Conservation (phyloP, 2,113 vertebrate species). For the Strigops habroptila region DNA sequence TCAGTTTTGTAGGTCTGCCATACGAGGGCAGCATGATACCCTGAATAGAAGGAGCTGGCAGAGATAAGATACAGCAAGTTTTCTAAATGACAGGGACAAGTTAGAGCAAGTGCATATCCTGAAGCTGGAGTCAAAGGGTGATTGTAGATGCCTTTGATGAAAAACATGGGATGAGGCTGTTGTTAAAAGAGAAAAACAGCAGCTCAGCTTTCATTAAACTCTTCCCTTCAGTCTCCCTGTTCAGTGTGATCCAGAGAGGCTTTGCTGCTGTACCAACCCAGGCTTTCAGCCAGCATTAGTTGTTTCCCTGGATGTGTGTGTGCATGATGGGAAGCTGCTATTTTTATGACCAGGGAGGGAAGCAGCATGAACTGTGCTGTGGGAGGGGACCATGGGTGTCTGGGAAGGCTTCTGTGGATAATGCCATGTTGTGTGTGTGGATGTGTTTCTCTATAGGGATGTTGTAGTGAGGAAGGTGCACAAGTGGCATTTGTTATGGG, state of each 20-base stretch:
- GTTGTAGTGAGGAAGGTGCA: not conserved
- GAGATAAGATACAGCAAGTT: not conserved
- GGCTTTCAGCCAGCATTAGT: not conserved
- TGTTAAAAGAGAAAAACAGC: not conserved
- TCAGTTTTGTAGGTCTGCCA: conserved; percentile 27
- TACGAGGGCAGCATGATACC: conserved; percentile 40
- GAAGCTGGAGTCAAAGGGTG: not conserved
- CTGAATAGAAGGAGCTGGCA: not conserved
- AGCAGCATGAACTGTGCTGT: not conserved
- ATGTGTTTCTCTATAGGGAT: not conserved
- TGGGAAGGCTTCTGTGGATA: not conserved
- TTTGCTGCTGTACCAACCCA: not conserved
- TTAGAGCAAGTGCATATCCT: not conserved
- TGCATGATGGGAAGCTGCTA: rapidly evolving
- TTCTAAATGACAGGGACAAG: not conserved
- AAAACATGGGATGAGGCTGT: not conserved
- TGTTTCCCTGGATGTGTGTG: not conserved
- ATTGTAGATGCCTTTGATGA: not conserved
- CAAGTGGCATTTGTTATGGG: not conserved
- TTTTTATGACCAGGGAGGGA: not conserved
- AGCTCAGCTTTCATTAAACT: not conserved
- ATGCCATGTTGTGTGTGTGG: not conserved
- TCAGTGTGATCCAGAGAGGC: not conserved
- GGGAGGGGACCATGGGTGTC: not conserved
- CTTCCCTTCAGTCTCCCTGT: not conserved